A percentile compares a stretch with the other conserved stretches of the same genome.
Conservation (phyloP, 2,888 invertebrate genomes). For the Oeneis ivallda region DNA sequence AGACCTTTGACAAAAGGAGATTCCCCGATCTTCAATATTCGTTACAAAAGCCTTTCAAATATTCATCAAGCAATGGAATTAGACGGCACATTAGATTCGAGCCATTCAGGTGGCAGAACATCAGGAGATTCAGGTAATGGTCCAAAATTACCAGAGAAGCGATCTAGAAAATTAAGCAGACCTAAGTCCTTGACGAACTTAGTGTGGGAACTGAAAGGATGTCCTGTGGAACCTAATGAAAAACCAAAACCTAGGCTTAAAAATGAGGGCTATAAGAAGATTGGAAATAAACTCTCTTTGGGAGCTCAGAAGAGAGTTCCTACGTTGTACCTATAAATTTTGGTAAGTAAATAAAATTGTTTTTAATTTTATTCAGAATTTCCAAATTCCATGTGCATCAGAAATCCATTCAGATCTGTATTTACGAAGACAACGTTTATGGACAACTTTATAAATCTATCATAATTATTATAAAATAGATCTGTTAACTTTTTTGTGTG, state of each 20-base stretch:
- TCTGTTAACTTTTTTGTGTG: no score
- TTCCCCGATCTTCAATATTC: conserved; percentile 89
- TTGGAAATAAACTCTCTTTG: conserved; percentile 76
- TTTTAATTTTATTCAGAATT: background rate
- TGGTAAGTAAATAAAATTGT: conserved; percentile 54
- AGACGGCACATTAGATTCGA: conserved; percentile 93
- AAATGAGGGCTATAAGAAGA: conserved; percentile 78
- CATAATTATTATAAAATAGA: no score
- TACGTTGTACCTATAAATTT: conserved; percentile 79
- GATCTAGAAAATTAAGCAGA: conserved; percentile 89
- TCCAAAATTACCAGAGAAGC: conserved; percentile 90
- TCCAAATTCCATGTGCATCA: background rate
- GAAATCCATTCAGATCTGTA: no score
- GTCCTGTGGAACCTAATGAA: conserved; percentile 69
- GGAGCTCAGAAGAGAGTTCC: conserved; percentile 81
- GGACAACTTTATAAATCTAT: no score
- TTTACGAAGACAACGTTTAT: no score
- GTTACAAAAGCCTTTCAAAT: conserved; percentile 86
- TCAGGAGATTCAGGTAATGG: conserved; percentile 91
- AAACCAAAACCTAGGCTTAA: conserved; percentile 78
- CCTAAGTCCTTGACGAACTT: conserved; percentile 93
- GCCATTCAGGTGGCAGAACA: conserved; percentile 92
- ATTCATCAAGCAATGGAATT: conserved; percentile 88
- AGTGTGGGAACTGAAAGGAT: conserved; percentile 88
- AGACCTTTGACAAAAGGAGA: conserved; percentile 84